phyloP scores from a whole-genome alignment of 2,113 vertebrate genomes.

The Dendrocopos noguchii region DNA sequence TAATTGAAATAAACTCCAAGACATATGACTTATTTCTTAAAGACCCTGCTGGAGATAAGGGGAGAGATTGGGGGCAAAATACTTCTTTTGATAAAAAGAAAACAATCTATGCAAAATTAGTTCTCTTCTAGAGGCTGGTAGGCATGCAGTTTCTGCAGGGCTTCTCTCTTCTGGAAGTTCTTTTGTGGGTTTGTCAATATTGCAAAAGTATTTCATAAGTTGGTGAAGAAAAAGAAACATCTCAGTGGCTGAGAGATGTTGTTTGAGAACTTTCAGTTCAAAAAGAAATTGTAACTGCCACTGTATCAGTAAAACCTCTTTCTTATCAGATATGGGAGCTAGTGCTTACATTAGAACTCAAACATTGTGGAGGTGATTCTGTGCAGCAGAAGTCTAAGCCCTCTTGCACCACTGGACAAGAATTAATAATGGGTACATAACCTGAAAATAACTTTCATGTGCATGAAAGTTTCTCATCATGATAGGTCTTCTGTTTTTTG shows the following conservation, averaged over 20 bases:
- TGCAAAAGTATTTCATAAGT: conserved; percentile 32
- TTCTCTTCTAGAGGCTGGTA: neutral
- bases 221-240: neutral
- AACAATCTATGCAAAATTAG: neutral
- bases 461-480: neutral
- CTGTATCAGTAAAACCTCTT: neutral
- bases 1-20: neutral
- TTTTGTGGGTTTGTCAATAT: conserved; percentile 2
- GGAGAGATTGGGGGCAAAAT: neutral
- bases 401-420: neutral
- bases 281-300: neutral
- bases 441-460: neutral
- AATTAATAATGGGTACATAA: neutral
- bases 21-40: neutral
- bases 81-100: neutral
- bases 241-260: neutral
- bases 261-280: neutral
- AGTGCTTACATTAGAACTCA: neutral
- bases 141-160: neutral
- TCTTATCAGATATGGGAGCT: conserved; percentile 10
- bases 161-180: neutral
- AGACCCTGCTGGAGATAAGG: neutral
- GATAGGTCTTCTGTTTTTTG: neutral
- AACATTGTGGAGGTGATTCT: conserved; percentile 39
- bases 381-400: neutral